Percentiles rank a stretch among this genome's conserved stretches.
phyloP scores from a whole-genome alignment of 2,113 vertebrate species.

The Catharus minimus region DNA sequence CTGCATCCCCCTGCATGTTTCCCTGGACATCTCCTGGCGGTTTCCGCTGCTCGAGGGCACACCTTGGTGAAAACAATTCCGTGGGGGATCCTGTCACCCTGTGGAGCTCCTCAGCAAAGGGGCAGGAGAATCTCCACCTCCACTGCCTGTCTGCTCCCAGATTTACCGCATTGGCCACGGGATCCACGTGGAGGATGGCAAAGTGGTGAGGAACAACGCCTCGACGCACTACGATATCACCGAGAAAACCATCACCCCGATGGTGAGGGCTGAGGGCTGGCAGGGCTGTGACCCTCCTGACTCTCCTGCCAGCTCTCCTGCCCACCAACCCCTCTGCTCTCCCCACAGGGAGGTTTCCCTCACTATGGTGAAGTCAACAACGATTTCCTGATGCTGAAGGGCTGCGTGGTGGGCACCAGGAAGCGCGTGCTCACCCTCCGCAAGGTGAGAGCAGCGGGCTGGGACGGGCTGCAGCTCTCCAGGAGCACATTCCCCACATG shows the following conservation, averaged over 20 bases:
- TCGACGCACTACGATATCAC: slow-evolving; percentile 77
- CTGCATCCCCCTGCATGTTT: neutral
- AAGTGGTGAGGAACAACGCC: slow-evolving; percentile 77
- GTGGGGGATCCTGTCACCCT: neutral
- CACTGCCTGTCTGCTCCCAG: neutral
- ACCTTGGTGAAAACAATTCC: neutral
- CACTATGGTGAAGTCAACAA: slow-evolving; percentile 83
- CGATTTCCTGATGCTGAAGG: slow-evolving; percentile 83
- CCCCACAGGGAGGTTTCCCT: slow-evolving; percentile 80
- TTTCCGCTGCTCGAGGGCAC: neutral
- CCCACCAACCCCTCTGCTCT: neutral
- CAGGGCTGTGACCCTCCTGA: neutral
- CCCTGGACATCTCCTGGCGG: neutral
- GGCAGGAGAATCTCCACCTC: neutral
- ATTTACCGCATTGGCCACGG: slow-evolving; percentile 78
- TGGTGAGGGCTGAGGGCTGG: slow-evolving; percentile 60
- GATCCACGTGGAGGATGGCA: slow-evolving; percentile 75
- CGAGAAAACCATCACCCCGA: slow-evolving; percentile 76
- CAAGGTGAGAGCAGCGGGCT: slow-evolving; percentile 70
- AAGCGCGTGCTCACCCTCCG: slow-evolving; percentile 82
- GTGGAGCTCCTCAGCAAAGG: neutral
- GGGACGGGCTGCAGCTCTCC: neutral
- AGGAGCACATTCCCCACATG: fast-evolving
- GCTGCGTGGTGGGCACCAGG: slow-evolving; percentile 81
- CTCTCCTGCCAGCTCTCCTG: neutral